phyloP scores from a whole-genome alignment of 2,113 vertebrate species.

The Muscicapa adusta region DNA sequence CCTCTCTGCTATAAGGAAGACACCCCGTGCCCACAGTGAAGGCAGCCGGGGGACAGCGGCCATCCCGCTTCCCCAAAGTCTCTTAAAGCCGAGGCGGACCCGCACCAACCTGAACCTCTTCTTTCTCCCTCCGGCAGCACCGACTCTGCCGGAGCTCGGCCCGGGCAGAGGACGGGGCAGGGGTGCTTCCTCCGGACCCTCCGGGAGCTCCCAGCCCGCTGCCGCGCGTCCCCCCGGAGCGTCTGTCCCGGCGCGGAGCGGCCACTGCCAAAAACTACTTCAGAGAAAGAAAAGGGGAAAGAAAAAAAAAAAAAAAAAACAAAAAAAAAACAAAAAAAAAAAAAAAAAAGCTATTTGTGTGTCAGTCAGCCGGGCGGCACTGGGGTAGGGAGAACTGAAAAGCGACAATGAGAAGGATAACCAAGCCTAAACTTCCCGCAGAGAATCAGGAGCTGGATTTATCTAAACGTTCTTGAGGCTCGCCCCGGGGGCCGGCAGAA shows the following conservation, averaged over 20 bases:
- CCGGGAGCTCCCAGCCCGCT: background rate
- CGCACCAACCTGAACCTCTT: background rate
- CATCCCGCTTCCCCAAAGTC: background rate
- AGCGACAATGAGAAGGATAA: background rate
- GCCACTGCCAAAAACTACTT: background rate
- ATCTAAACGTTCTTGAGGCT: background rate
- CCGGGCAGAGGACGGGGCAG: background rate
- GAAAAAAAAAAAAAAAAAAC: no score
- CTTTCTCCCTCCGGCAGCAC: background rate
- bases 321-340: no score
- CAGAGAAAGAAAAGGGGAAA: fast-evolving
- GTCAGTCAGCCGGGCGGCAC: background rate
- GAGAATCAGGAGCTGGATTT: background rate
- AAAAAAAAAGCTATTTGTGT: fast-evolving
- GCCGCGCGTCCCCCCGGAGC: background rate
- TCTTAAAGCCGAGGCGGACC: background rate
- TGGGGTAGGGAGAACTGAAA: background rate
- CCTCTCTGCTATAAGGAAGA: background rate
- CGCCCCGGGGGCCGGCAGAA: background rate
- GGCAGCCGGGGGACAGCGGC: background rate
- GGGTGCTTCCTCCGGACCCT: no score
- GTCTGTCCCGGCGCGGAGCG: background rate
- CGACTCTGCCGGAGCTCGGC: background rate
- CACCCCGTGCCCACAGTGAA: no score
- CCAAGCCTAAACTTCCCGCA: background rate